Base-by-base conservation (phyloP, 1,140 invertebrate genomes). In the Drosophila varians region DNA sequence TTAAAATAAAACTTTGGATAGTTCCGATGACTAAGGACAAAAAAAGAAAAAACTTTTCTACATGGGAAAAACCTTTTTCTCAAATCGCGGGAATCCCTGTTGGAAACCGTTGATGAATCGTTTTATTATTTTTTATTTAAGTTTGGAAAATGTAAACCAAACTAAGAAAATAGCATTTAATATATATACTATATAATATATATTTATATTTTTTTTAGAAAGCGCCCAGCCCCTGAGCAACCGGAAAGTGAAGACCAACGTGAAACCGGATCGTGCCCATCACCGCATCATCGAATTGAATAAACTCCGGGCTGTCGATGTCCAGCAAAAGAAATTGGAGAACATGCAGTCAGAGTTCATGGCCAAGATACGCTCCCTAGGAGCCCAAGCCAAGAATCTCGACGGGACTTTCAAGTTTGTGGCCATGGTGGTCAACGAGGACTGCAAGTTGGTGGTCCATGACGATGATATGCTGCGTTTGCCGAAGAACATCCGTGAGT, bases 401-500 rank as follows among this genome's bases (percentile, higher is more conserved):
- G 21, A 28, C 0, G n/a, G 36, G 0, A 4, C 34, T 9, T 90
- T 52, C 47, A 86, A 82, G 58, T 65, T 90, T 18, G 47, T 90
- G 5, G 46, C 74, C 1, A 4, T 83, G 18, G 28, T 54, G 0
- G 19, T 62, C 3, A 61, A 74, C 16, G 68, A 82, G 0, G 57
- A 62, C 2, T 66, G 47, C 19, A 62, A 76, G 9, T 18, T 84
- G 25, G 18, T 86, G 11, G 28, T 78, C 4, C 54, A 72, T 4
- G 46, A 69, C 0, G 74, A 74, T 18, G 74, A 88, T 38, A 11
- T 65, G 2, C 8, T 64, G 0, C n/a, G 25, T 2, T 21, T 82
- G 9, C 69, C 79, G n/a, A 74, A 57, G 2, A 57, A 47, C 14
- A 26, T 88, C 5, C 71, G 87, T 88, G 26, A 88, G 86, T 71